A percentile compares a stretch with the other conserved stretches of the same genome.
These are phyloP conservation scores for Villa cingulata DNA, from an alignment of 2,888 invertebrate genomes.

Conservation along the genomic window DNA sequence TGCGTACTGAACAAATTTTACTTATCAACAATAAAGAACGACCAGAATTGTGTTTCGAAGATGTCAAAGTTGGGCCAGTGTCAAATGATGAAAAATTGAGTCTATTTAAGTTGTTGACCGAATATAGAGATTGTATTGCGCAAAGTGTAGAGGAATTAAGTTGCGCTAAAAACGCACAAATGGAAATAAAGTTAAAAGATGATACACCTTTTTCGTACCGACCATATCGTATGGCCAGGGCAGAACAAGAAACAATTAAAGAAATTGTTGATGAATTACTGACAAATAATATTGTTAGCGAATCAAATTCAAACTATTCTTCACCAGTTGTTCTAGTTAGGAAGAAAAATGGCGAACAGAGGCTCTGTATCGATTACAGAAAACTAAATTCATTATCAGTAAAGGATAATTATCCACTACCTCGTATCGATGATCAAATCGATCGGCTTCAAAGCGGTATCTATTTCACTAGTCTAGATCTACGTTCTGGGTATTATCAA, in stretches of 20 bases:
- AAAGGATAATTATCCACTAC: conserved; percentile 22
- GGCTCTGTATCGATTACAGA: not conserved
- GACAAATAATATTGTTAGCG: not conserved
- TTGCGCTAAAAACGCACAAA: conserved; percentile 6
- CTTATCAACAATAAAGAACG: not conserved
- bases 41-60: not conserved
- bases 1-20: too few relatives aligned
- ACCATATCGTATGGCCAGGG: not conserved
- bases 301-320: not conserved
- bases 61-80: not conserved
- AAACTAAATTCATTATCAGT: conserved; percentile 21
- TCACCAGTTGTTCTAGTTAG: not conserved
- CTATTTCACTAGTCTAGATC: conserved; percentile 21
- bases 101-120: not conserved
- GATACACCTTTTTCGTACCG: conserved; percentile 1
- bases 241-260: not conserved
- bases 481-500: conserved; percentile 15
- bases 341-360: conserved; percentile 1
- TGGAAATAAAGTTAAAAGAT: conserved; percentile 16
- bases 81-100: not conserved
- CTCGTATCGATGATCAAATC: conserved; percentile 21
- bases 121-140: conserved; percentile 1
- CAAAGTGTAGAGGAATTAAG: conserved; percentile 3
- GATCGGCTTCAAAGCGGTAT: conserved; percentile 17
- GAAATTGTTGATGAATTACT: not conserved